A percentile compares a stretch with the other conserved stretches of the same genome.
These are phyloP conservation scores for Drosophila nigritarsus DNA, from an alignment of 2,888 invertebrate genomes.

Conservation along the genomic window DNA sequence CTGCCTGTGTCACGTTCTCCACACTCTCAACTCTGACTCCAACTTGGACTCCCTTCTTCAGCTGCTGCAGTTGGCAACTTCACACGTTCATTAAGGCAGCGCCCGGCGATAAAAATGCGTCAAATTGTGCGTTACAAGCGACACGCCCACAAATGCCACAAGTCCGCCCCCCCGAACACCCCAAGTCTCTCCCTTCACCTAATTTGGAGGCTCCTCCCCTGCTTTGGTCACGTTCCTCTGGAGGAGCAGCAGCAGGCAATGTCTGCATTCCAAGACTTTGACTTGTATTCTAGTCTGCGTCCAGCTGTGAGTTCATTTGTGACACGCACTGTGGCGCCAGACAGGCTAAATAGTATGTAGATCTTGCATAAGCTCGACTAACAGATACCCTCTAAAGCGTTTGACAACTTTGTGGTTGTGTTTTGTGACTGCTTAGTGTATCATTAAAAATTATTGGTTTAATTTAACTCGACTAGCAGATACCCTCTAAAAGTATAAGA, in stretches of 20 bases:
- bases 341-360: neutral
- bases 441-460: neutral
- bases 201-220: neutral
- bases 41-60: neutral
- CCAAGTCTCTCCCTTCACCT: neutral
- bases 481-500: neutral
- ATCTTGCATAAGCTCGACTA: neutral
- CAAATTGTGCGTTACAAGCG: slow-evolving; percentile 76
- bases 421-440: neutral
- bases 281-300: slow-evolving; percentile 31
- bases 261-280: slow-evolving; percentile 50
- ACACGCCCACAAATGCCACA: slow-evolving; percentile 58
- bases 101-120: slow-evolving; percentile 61
- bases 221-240: slow-evolving; percentile 38
- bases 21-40: slow-evolving; percentile 16
- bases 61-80: slow-evolving; percentile 22
- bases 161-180: neutral
- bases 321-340: slow-evolving; percentile 36
- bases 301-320: slow-evolving; percentile 36
- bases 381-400: neutral
- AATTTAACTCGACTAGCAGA: neutral
- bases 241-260: neutral
- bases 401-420: neutral
- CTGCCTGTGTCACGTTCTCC: slow-evolving; percentile 52
- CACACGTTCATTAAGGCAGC: slow-evolving; percentile 54